Evolutionary conservation across 2,113 vertebrate genomes (phyloP).

Genomic region (Mesitornis unicolor): DNA sequence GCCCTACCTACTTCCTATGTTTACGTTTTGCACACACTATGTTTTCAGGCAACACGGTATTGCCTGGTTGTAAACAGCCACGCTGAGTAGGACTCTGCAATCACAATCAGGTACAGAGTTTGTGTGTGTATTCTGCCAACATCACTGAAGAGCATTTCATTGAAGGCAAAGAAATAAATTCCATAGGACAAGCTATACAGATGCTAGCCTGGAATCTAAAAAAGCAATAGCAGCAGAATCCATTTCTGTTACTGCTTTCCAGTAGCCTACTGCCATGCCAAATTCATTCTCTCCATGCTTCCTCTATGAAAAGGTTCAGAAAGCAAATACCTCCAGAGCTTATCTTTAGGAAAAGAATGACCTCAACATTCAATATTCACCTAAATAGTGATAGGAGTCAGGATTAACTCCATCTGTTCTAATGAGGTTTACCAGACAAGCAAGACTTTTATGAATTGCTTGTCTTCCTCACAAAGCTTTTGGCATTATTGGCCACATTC

Average conservation of each 20-base stretch:
- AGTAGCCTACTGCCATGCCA: not conserved
- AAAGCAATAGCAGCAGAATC: not conserved
- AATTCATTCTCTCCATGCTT: not conserved
- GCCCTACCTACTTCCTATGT: not conserved
- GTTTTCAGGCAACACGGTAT: not conserved
- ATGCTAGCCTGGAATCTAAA: not conserved
- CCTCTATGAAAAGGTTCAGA: not conserved
- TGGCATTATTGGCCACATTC: not conserved
- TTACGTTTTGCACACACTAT: not conserved
- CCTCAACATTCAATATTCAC: not conserved
- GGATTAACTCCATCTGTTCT: not conserved
- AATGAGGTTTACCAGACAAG: not conserved
- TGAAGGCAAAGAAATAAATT: not conserved
- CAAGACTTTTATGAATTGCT: not conserved
- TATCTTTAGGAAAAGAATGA: not conserved
- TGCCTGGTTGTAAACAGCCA: not conserved
- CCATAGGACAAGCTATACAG: not conserved
- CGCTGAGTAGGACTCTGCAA: not conserved
- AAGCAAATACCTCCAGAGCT: not conserved
- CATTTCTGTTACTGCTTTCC: not conserved
- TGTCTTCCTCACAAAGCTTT: not conserved
- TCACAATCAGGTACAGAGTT: not conserved
- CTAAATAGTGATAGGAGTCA: not conserved
- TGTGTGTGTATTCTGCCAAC: fast-evolving
- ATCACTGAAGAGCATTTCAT: fast-evolving